Evolutionary conservation across 2,797 vertebrate species (phyloP).

Genomic region (Ceryle rudis): DNA sequence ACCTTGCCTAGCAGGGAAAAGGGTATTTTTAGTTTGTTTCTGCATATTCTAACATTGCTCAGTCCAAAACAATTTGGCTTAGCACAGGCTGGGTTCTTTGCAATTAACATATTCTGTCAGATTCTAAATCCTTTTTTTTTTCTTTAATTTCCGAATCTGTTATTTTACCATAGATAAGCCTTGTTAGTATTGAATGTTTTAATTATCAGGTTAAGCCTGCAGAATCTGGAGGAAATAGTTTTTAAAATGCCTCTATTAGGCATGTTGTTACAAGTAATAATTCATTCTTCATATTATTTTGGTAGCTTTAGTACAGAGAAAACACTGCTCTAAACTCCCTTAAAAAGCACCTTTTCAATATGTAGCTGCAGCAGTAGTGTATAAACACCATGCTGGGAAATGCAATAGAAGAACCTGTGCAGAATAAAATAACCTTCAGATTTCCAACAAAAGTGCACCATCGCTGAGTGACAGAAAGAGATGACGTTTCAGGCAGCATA

Average conservation of each 20-base stretch:
- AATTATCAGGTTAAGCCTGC: background rate
- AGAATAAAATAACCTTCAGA: background rate
- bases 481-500: background rate
- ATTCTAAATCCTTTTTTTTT: conserved; percentile 28
- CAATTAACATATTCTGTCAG: background rate
- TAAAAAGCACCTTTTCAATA: background rate
- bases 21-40: conserved; percentile 49
- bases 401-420: background rate
- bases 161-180: conserved; percentile 52
- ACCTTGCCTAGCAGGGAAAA: conserved; percentile 11
- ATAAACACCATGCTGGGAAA: background rate
- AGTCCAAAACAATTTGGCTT: conserved; percentile 38
- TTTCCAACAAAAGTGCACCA: background rate
- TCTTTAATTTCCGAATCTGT: conserved; percentile 55
- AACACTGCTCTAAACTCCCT: background rate
- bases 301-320: background rate
- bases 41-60: background rate
- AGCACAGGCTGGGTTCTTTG: background rate
- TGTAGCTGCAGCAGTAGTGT: background rate
- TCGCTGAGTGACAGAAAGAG: background rate
- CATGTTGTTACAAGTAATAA: background rate
- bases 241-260: background rate
- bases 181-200: conserved; percentile 28
- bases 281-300: background rate
- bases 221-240: background rate